These are phyloP conservation scores for Bedellia somnulentella DNA, from an alignment of 2,888 invertebrate species.

Conservation along the genomic window DNA sequence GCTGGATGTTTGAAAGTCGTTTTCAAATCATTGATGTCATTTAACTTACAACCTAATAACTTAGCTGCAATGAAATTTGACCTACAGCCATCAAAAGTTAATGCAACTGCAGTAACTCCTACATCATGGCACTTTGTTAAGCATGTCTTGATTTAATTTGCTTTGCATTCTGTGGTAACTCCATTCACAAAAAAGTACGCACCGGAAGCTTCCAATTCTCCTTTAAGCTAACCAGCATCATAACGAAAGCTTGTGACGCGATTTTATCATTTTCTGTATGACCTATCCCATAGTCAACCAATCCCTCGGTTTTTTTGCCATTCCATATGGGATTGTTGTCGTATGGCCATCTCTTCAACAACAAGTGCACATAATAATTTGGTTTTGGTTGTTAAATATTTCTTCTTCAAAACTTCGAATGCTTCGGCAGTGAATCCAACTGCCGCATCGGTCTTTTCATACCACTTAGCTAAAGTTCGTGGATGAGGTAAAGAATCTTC, in stretches of 20 bases:
- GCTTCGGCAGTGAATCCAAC: constrained; percentile 1
- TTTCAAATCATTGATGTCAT: too few species aligned
- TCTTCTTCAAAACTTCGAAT: neutral
- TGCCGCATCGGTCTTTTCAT: neutral
- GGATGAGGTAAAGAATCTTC: neutral
- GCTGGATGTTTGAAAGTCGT: too few species aligned
- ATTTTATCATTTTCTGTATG: too few species aligned
- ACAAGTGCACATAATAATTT: neutral
- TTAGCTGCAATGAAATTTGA: too few species aligned
- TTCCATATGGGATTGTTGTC: neutral
- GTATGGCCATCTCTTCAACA: neutral
- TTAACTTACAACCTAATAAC: too few species aligned
- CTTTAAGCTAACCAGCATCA: too few species aligned
- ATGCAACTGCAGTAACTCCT: neutral
- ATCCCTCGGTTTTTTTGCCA: neutral
- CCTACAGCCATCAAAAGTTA: too few species aligned
- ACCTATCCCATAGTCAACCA: neutral
- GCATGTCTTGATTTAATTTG: neutral
- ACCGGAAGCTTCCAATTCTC: too few species aligned
- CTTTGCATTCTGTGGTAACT: too few species aligned
- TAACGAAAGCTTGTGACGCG: too few species aligned
- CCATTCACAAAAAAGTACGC: too few species aligned
- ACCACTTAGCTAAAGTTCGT: neutral
- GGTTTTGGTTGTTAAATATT: too few species aligned
- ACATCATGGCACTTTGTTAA: neutral